Evolutionary conservation across 1,140 invertebrate species (phyloP).

Genomic region (Drosophila orosa): DNA sequence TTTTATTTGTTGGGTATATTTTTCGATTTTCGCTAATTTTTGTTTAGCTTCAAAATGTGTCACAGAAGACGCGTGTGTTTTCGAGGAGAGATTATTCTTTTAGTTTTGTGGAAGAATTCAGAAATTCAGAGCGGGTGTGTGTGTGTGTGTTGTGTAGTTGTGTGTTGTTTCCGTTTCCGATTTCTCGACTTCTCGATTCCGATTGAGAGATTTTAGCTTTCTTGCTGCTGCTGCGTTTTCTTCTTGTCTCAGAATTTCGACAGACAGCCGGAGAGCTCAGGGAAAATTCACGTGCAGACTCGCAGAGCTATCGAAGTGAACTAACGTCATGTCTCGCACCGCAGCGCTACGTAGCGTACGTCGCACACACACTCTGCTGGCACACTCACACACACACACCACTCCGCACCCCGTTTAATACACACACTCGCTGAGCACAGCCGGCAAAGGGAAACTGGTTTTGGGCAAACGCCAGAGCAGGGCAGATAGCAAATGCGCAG

Average conservation of each 20-base stretch:
- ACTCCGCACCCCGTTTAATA: slow-evolving; percentile 18
- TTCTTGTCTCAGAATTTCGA: slow-evolving; percentile 42
- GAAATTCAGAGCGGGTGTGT: slow-evolving; percentile 10
- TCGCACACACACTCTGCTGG: slow-evolving; percentile 1
- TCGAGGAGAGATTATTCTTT: background rate
- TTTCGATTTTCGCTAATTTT: slow-evolving; percentile 21
- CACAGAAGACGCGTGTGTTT: slow-evolving; percentile 15
- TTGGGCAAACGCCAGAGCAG: slow-evolving; percentile 40
- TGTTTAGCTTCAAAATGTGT: slow-evolving; percentile 6
- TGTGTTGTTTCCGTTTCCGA: slow-evolving; percentile 13
- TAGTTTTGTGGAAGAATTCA: background rate
- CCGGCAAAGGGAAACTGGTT: slow-evolving; percentile 61
- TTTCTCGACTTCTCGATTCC: slow-evolving; percentile 17
- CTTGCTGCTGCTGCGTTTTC: slow-evolving; percentile 22
- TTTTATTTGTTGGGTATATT: slow-evolving; percentile 20
- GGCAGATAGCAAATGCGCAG: slow-evolving; percentile 15
- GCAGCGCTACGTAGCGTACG: slow-evolving; percentile 79
- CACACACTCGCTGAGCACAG: slow-evolving; percentile 5
- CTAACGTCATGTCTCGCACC: slow-evolving; percentile 83
- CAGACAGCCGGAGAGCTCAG: slow-evolving; percentile 61
- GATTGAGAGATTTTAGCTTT: slow-evolving; percentile 29
- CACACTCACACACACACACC: slow-evolving; percentile 7
- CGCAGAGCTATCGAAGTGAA: slow-evolving; percentile 84
- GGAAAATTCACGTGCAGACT: slow-evolving; percentile 84
- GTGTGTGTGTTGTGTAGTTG: background rate